These are phyloP conservation scores for Ictidomys tridecemlineatus DNA, from an alignment of 2,113 vertebrate genomes.

Conservation along the genomic window DNA sequence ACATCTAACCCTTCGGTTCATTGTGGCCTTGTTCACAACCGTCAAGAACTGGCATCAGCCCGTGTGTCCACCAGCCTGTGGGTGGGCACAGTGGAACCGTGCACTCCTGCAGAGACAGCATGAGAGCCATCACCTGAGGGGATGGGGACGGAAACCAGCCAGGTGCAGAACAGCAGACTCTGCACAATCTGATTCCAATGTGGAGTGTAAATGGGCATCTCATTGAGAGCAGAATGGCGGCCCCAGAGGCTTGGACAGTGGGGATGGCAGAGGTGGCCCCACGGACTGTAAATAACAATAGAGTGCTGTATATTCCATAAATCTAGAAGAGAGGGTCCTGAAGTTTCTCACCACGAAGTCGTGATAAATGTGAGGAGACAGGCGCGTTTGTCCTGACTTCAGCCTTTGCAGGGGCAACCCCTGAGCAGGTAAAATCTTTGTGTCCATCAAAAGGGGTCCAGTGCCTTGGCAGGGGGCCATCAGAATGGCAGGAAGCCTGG, in stretches of 20 bases:
- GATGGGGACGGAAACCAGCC: neutral
- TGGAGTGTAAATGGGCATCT: neutral
- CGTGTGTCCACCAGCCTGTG: neutral
- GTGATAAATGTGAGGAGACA: neutral
- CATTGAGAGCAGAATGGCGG: neutral
- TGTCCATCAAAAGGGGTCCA: no score
- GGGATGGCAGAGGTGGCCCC: neutral
- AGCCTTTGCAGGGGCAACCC: neutral
- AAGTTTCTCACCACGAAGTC: neutral
- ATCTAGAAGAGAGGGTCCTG: neutral
- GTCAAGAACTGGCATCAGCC: neutral
- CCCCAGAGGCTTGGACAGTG: neutral
- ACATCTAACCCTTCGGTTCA: neutral
- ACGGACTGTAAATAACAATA: neutral
- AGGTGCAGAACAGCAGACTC: neutral
- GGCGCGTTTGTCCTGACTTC: no score
- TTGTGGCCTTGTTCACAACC: neutral
- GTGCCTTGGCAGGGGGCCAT: no score
- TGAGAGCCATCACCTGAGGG: neutral
- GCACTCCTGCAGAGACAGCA: neutral
- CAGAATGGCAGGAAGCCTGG: no score
- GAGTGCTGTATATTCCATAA: neutral
- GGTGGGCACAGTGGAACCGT: neutral
- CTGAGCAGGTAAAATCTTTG: neutral
- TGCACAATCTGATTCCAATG: neutral